A percentile compares a stretch with the other conserved stretches of the same genome.
Conservation (phyloP, 2,888 invertebrate genomes). For the Dione vanillae region DNA sequence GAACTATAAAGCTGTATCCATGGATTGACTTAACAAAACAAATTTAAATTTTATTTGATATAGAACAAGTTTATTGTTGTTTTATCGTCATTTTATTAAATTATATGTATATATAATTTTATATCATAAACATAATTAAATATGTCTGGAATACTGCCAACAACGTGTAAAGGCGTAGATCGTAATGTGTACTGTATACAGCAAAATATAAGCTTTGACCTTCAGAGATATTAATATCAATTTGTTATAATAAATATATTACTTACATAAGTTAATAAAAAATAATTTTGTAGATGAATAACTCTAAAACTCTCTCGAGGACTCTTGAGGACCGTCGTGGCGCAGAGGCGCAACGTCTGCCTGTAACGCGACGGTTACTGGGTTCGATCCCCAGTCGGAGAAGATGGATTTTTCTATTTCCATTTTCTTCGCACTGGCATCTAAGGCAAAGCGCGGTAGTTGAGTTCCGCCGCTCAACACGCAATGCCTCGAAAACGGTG, state of each 20-base stretch:
- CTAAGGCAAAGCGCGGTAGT: too few relatives aligned
- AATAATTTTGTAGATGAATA: too few relatives aligned
- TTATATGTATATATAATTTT: neutral
- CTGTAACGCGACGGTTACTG: too few relatives aligned
- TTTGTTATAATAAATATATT: neutral
- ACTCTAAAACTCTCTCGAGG: too few relatives aligned
- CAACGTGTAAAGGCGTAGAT: constrained; percentile 15
- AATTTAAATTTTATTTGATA: constrained; percentile 16
- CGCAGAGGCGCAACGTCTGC: too few relatives aligned
- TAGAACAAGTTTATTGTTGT: constrained; percentile 3
- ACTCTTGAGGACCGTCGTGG: too few relatives aligned
- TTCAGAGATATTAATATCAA: neutral
- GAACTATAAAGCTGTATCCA: neutral
- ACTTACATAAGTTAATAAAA: too few relatives aligned
- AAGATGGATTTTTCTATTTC: too few relatives aligned
- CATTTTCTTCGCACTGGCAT: too few relatives aligned
- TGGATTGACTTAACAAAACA: constrained; percentile 1
- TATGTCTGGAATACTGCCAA: constrained; percentile 17
- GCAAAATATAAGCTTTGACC: neutral
- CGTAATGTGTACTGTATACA: neutral
- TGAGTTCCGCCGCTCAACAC: too few relatives aligned
- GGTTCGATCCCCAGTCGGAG: too few relatives aligned
- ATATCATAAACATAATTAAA: constrained; percentile 16
- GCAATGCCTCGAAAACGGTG: too few relatives aligned
- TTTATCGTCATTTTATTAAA: constrained; percentile 7